phyloP scores from a whole-genome alignment of 2,888 invertebrate species.

The Ypsolopha scabrella region DNA sequence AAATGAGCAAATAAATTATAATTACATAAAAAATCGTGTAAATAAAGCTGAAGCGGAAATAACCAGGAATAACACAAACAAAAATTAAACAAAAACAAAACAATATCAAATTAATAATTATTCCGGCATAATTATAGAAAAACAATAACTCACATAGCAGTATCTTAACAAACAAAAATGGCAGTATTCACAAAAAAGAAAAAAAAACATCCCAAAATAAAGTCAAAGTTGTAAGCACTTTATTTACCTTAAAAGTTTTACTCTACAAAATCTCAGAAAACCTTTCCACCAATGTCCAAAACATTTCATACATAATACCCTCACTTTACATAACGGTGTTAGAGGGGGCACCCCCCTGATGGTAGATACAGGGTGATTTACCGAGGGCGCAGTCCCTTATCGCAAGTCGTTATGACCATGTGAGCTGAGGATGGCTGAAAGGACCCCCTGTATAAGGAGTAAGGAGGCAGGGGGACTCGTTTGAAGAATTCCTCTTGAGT shows the following conservation, averaged over 20 bases:
- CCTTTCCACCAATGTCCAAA: neutral
- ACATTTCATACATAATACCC: neutral
- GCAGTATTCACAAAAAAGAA: no score
- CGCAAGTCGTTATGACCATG: slow-evolving; percentile 68
- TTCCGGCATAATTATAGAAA: no score
- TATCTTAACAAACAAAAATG: no score
- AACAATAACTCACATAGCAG: no score
- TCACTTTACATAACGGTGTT: neutral
- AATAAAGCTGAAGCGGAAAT: no score
- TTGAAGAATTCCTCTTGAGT: slow-evolving; percentile 35
- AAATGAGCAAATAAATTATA: no score
- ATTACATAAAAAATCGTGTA: no score
- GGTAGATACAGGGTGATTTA: slow-evolving; percentile 62
- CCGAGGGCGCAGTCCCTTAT: slow-evolving; percentile 64
- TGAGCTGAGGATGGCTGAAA: slow-evolving; percentile 42
- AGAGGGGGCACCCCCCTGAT: slow-evolving; percentile 3
- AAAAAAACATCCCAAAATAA: no score
- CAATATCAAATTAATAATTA: no score
- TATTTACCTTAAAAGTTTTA: slow-evolving; percentile 2
- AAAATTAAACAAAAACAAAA: no score
- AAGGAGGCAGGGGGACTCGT: slow-evolving; percentile 25
- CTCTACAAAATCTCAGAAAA: neutral
- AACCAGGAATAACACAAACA: no score
- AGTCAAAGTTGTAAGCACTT: no score
- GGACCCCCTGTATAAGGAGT: slow-evolving; percentile 16